Percentiles rank a stretch among this genome's conserved stretches.
These are phyloP conservation scores for Drosophila bocki DNA, from an alignment of 1,140 invertebrate species.

Conservation along the genomic window DNA sequence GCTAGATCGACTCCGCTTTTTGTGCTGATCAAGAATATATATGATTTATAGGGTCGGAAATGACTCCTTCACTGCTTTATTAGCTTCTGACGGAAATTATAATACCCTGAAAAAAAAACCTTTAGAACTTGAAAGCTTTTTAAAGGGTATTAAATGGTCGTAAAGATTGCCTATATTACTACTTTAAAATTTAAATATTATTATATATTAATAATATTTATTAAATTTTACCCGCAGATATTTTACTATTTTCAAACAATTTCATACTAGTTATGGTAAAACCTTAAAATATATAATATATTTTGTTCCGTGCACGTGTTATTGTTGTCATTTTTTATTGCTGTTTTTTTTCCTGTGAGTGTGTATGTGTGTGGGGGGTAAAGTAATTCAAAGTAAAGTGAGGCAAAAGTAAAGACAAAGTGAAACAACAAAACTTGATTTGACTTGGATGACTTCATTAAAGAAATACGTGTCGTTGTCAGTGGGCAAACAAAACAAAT, in stretches of 20 bases:
- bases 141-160: background rate
- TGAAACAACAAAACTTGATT: slow-evolving; percentile 61
- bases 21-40: too few species aligned
- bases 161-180: background rate
- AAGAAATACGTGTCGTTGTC: slow-evolving; percentile 31
- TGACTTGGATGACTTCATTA: slow-evolving; percentile 78
- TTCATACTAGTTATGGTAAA: background rate
- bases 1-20: too few species aligned
- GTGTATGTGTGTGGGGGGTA: slow-evolving; percentile 22
- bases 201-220: background rate
- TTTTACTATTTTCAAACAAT: background rate
- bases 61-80: too few species aligned
- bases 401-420: slow-evolving; percentile 42
- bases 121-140: too few species aligned
- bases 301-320: slow-evolving; percentile 10
- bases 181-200: too few species aligned
- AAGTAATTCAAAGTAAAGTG: slow-evolving; percentile 29
- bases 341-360: background rate
- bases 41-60: too few species aligned
- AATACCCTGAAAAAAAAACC: too few species aligned
- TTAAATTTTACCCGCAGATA: background rate
- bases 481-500: slow-evolving; percentile 27
- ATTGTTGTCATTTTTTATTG: slow-evolving; percentile 14
- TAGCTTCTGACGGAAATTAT: too few species aligned
- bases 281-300: background rate